Base-by-base conservation (phyloP, 1,140 invertebrate species). In the Platyscapa corneri region DNA sequence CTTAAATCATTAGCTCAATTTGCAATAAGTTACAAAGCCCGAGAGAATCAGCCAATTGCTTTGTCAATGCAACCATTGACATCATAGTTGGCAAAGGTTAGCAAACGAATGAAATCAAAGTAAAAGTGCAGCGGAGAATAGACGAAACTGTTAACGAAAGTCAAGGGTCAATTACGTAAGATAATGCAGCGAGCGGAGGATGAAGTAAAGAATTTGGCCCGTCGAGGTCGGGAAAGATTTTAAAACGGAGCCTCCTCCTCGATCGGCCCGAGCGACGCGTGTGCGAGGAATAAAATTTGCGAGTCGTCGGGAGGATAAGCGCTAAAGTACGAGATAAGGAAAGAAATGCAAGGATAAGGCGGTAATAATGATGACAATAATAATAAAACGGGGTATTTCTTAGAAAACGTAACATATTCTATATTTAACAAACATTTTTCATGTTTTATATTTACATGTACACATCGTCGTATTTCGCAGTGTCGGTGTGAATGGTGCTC, bases 361-460 rank as follows among this genome's bases (percentile, higher is more conserved):
- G 84, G 83, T 56, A 34, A 60, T 56, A 42, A 46, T 46, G 42
- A 46, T 7, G 42, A 46, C 12, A 12, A 46, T 46, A 12, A 85
- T 56, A 30, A 49, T 56, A 34, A 85, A 39, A 67, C 20, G 32
- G 79, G 56, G 49, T 7, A 37, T 83, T 89, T 89, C 88, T 91
- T 91, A 88, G 88, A 90, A 90, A 90, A 90, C 89, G 88, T 89
- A 90, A 89, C 89, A 88, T 90, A 90, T 90, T 89, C 89, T 91
- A 89, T 90, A 91, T 91, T 91, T 91, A 92, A 91, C 90, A 91
- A 91, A 90, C 87, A 91, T 90, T 90, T 90, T 90, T 87, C 89
- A 87, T 89, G 86, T 90, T 91, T 88, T 90, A 90, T 89, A 91
- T 77, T 88, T 87, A 88, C 88, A 88, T 86, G 85, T 88, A 86